phyloP scores from a whole-genome alignment of 2,113 vertebrate genomes.

The Clarias macrocephalus region DNA sequence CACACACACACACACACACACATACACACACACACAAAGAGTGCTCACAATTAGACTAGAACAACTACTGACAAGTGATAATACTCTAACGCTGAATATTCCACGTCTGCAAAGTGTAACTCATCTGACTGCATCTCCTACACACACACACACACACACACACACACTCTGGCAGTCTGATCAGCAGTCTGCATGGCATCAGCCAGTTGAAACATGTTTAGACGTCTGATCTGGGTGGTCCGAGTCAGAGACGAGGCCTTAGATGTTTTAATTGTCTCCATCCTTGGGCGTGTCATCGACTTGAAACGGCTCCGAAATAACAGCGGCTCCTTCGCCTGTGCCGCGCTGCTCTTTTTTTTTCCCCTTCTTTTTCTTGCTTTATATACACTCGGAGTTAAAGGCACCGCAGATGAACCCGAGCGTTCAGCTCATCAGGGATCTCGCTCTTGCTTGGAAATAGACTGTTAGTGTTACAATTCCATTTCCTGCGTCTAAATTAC shows the following conservation, averaged over 20 bases:
- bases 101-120: conserved; percentile 13
- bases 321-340: conserved; percentile 24
- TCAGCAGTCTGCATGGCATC: conserved; percentile 48
- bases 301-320: conserved; percentile 43
- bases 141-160: too few species aligned
- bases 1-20: neutral
- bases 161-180: conserved; percentile 33
- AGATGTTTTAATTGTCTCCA: conserved; percentile 76
- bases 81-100: neutral
- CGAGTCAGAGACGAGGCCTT: conserved; percentile 50
- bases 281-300: conserved; percentile 66
- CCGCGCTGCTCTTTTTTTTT: neutral
- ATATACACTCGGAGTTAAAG: conserved; percentile 32
- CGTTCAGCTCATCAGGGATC: conserved; percentile 31
- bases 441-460: conserved; percentile 24
- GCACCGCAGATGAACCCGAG: conserved; percentile 27
- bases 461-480: conserved; percentile 17
- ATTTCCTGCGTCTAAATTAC: conserved; percentile 35
- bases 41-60: neutral
- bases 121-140: neutral
- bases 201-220: conserved; percentile 66
- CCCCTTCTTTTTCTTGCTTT: neutral
- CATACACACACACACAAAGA: neutral
- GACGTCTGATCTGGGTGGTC: conserved; percentile 49
- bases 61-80: neutral